Base-by-base conservation (phyloP, 2,888 invertebrate genomes). In the Byasa hedistus region DNA sequence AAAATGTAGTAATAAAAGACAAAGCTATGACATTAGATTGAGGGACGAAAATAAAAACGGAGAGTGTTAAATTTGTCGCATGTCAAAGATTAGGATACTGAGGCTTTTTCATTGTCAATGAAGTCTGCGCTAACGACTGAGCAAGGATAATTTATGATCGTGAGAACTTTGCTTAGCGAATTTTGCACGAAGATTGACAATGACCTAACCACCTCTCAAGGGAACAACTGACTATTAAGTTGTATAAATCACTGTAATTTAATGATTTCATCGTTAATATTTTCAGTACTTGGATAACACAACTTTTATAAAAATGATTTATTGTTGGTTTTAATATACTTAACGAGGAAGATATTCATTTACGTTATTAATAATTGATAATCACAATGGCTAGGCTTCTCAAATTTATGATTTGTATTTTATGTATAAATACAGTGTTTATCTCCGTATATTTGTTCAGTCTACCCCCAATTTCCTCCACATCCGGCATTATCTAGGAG, bases 31-130 rank as follows among this genome's bases (percentile, higher is more conserved):
- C 44, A 44, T 44, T 44, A 44, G 15, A 44, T 15, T 15, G 15
- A 44, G 19, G 17, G 44, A 15, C 15, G 19, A 44, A 44, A 44
- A 44, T 44, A 44, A 44, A 44, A 44, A 44, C 19, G 44, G 2
- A 44, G 58, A 54, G 59, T 64, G 58, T 64, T 59, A 64, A 64
- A 64, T 64, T 59, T 59, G 23, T 36, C 64, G 58, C 24, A 54
- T 64, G 64, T 59, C 64, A 59, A 59, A 64, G 64, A 64, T 64
- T 55, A 64, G 54, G 59, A 59, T 59, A 44, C 52, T 8, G 36
- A 59, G 54, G 59, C 64, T 64, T 64, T 59, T 64, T 64, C 54
- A 64, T 64, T 64, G 64, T 64, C 64, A 64, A 58, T 58, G 22
- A 64, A 64, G 64, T 54, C 64, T 44, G 59, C 64, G 64, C 27